Evolutionary conservation across 2,113 vertebrate species (phyloP).

Genomic region (zebrafish (Danio rerio)): DNA sequence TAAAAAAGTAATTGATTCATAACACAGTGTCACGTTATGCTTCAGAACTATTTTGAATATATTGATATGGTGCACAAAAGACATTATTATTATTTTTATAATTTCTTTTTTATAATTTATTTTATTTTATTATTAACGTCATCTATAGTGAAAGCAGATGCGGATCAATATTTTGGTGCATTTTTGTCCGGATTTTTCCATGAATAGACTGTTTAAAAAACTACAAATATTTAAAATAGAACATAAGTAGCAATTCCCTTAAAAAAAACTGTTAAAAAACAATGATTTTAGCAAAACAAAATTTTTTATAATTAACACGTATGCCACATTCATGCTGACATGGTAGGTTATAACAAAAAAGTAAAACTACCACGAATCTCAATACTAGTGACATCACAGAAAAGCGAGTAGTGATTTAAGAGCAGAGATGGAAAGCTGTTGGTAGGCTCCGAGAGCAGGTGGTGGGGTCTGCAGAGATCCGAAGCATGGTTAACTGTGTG

Average conservation of each 20-base stretch:
- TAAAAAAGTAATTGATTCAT: no score
- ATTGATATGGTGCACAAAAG: neutral
- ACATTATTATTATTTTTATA: neutral
- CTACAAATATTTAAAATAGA: no score
- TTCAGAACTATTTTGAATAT: neutral
- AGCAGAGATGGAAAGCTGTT: conserved; percentile 44
- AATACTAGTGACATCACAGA: conserved; percentile 21
- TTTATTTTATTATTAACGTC: no score
- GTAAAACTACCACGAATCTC: neutral
- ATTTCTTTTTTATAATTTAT: neutral
- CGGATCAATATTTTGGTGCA: no score
- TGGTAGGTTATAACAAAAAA: neutral
- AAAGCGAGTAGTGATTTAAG: conserved; percentile 51
- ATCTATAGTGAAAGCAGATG: no score
- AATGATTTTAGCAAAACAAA: no score
- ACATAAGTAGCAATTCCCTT: no score
- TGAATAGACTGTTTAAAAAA: no score
- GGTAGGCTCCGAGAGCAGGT: conserved; percentile 52
- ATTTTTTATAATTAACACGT: neutral
- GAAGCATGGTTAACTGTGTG: conserved; percentile 52
- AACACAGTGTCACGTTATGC: neutral
- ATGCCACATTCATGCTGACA: neutral
- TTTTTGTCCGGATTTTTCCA: no score
- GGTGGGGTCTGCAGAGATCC: conserved; percentile 42
- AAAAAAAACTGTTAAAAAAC: no score